Evolutionary conservation across 2,888 invertebrate species (phyloP).

Genomic region (Hypena proboscidalis): DNA sequence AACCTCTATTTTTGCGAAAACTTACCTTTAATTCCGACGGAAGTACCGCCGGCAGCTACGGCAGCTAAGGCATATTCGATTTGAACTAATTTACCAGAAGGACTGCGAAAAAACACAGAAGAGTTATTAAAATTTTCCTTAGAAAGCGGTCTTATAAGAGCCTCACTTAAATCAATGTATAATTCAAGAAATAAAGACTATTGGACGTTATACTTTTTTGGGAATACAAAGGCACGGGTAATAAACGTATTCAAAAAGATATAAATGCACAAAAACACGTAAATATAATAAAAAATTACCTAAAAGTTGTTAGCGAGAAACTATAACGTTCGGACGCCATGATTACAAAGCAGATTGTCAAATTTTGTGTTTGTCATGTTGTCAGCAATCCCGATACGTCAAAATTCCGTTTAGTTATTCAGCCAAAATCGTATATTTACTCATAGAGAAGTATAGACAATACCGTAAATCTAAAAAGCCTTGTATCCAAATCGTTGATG

Average conservation of each 20-base stretch:
- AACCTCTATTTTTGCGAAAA: constrained; percentile 47
- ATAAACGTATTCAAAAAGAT: neutral
- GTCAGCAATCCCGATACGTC: constrained; percentile 33
- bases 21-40: constrained; percentile 98
- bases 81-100: constrained; percentile 99
- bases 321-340: constrained; percentile 98
- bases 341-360: constrained; percentile 86
- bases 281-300: constrained; percentile 72
- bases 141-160: constrained; percentile 2
- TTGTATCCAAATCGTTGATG: neutral
- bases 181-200: constrained; percentile 6
- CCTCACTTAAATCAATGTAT: neutral
- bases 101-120: constrained; percentile 87
- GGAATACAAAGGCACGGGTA: neutral
- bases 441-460: neutral
- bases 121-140: constrained; percentile 30
- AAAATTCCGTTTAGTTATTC: constrained; percentile 29
- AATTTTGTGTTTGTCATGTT: constrained; percentile 58
- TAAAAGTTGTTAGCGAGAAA: constrained; percentile 94
- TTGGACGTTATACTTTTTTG: neutral
- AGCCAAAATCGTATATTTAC: neutral
- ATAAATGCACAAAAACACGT: constrained; percentile 30
- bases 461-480: constrained; percentile 11
- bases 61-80: constrained; percentile 99
- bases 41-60: constrained; percentile 98